phyloP scores from a whole-genome alignment of 2,113 vertebrate genomes.

The Tympanuchus pallidicinctus region DNA sequence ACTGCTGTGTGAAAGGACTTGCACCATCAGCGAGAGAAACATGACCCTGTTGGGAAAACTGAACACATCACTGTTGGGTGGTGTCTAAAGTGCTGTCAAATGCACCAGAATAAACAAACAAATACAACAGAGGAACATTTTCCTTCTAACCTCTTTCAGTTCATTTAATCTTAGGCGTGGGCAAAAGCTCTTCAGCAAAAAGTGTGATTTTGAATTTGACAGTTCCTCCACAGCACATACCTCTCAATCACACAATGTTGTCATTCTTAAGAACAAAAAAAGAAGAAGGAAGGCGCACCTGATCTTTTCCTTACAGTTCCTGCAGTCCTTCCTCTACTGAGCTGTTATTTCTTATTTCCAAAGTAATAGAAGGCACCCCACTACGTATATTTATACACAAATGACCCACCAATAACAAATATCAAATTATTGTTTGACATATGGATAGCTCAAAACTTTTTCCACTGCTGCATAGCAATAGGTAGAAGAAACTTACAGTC shows the following conservation, averaged over 20 bases:
- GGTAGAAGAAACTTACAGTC: not conserved
- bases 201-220: not conserved
- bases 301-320: not conserved
- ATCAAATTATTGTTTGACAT: not conserved
- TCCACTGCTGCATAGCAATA: not conserved
- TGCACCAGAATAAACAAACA: slow-evolving; percentile 33
- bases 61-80: too few relatives aligned
- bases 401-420: not conserved
- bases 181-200: not conserved
- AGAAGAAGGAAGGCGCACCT: not conserved
- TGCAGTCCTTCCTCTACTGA: not conserved
- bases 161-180: not conserved
- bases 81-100: slow-evolving; percentile 7
- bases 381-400: not conserved
- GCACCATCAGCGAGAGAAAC: not conserved
- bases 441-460: not conserved
- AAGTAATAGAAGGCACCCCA: not conserved
- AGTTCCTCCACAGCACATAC: not conserved
- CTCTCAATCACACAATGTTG: not conserved
- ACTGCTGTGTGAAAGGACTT: not conserved
- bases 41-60: not conserved
- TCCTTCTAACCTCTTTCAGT: slow-evolving; percentile 2
- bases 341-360: not conserved
- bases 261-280: not conserved
- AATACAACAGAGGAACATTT: not conserved